Percentiles rank a stretch among this genome's conserved stretches.
These are phyloP conservation scores for Atlantisia rogersi DNA, from an alignment of 2,113 vertebrate genomes.

Conservation along the genomic window DNA sequence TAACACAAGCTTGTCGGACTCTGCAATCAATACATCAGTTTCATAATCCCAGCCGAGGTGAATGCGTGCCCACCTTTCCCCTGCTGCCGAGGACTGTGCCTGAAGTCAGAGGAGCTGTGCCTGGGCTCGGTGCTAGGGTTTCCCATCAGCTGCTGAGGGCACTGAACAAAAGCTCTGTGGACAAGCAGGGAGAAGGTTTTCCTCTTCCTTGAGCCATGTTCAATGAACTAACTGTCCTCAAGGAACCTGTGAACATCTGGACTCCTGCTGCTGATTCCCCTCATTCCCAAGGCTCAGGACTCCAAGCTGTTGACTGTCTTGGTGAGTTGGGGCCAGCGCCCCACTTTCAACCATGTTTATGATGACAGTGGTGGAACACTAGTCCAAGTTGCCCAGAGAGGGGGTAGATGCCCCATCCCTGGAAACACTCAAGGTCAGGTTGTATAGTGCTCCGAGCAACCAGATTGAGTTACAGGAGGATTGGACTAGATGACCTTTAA, in stretches of 20 bases:
- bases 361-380: not conserved
- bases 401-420: not conserved
- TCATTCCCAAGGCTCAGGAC: not conserved
- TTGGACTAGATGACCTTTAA: no score
- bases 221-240: not conserved
- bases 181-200: not conserved
- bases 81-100: fast-evolving
- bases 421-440: no score
- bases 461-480: no score
- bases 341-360: not conserved
- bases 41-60: not conserved
- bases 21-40: not conserved
- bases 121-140: not conserved
- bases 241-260: not conserved
- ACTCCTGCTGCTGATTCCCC: not conserved
- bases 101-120: fast-evolving
- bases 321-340: not conserved
- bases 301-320: not conserved
- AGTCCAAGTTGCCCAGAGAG: not conserved
- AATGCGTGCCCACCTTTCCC: not conserved
- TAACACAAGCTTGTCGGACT: not conserved
- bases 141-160: not conserved
- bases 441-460: no score
- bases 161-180: not conserved
- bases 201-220: fast-evolving